phyloP scores from a whole-genome alignment of 2,113 vertebrate genomes.

The Rallus limicola region DNA sequence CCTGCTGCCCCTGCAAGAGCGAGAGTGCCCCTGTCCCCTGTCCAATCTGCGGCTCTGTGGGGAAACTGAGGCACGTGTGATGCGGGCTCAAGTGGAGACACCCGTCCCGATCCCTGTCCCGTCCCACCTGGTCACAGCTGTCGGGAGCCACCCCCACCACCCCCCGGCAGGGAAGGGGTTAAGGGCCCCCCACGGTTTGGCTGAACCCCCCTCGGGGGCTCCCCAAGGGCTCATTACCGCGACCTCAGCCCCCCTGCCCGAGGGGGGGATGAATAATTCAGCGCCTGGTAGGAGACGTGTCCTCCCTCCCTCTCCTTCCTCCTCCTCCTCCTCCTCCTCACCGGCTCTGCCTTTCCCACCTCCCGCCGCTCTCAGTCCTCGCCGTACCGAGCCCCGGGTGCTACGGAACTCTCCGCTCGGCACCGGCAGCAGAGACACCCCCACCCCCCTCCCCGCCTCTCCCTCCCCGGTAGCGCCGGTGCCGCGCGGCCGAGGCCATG shows the following conservation, averaged over 20 bases:
- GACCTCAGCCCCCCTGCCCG: conserved; percentile 49
- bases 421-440: neutral
- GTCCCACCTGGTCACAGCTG: fast-evolving
- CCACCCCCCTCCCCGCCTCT: neutral
- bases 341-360: conserved; percentile 53
- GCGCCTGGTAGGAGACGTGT: conserved; percentile 68
- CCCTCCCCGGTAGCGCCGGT: conserved; percentile 45
- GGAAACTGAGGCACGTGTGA: neutral
- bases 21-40: neutral
- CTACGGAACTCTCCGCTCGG: conserved; percentile 28
- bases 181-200: neutral
- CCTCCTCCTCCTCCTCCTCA: conserved; percentile 50
- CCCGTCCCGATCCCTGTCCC: neutral
- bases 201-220: conserved; percentile 21
- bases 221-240: conserved; percentile 51
- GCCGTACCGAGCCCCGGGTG: conserved; percentile 71
- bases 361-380: conserved; percentile 54
- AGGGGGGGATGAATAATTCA: conserved; percentile 76
- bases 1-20: neutral
- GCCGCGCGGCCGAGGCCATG: conserved; percentile 75
- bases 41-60: neutral
- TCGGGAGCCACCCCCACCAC: neutral
- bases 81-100: neutral
- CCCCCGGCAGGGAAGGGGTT: neutral
- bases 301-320: conserved; percentile 58